A percentile compares a stretch with the other conserved stretches of the same genome.
phyloP scores from a whole-genome alignment of 1,140 invertebrate species.

The Prorops nasuta region DNA sequence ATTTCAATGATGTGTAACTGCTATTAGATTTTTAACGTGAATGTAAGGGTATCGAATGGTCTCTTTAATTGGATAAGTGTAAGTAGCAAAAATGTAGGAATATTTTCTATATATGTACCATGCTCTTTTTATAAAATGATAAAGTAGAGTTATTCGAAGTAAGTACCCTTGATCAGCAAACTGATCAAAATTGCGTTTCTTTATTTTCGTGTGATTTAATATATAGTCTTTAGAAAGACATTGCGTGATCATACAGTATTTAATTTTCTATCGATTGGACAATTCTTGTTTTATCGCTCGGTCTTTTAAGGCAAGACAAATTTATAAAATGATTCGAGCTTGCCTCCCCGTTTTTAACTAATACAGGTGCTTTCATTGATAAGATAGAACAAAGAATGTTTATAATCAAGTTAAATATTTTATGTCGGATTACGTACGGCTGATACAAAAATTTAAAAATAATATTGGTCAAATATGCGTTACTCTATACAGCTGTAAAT shows the following conservation, averaged over 20 bases:
- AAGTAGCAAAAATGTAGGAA: slow-evolving; percentile 37
- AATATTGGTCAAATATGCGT: too few species aligned
- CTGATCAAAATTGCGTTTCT: background rate
- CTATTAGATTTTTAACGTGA: slow-evolving; percentile 9
- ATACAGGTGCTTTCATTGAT: slow-evolving; percentile 10
- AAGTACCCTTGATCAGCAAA: slow-evolving; percentile 13
- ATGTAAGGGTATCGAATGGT: slow-evolving; percentile 10
- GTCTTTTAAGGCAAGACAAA: background rate
- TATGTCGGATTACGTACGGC: too few species aligned
- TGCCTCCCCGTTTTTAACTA: slow-evolving; percentile 12
- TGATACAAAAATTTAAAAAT: too few species aligned
- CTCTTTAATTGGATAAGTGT: slow-evolving; percentile 14
- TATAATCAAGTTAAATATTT: background rate
- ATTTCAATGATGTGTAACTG: slow-evolving; percentile 3
- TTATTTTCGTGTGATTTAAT: too few species aligned
- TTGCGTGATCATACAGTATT: too few species aligned
- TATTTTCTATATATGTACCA: slow-evolving; percentile 43
- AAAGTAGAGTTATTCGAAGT: slow-evolving; percentile 17
- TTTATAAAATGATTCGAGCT: slow-evolving; percentile 21
- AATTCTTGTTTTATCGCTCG: background rate
- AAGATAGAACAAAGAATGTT: background rate
- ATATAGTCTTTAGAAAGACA: too few species aligned
- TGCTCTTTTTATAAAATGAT: slow-evolving; percentile 37
- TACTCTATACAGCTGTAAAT: too few species aligned
- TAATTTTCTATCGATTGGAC: background rate